Percentiles rank a stretch among this genome's conserved stretches.
Conservation (phyloP, 1,140 invertebrate species). For the Laupala kohalensis region DNA sequence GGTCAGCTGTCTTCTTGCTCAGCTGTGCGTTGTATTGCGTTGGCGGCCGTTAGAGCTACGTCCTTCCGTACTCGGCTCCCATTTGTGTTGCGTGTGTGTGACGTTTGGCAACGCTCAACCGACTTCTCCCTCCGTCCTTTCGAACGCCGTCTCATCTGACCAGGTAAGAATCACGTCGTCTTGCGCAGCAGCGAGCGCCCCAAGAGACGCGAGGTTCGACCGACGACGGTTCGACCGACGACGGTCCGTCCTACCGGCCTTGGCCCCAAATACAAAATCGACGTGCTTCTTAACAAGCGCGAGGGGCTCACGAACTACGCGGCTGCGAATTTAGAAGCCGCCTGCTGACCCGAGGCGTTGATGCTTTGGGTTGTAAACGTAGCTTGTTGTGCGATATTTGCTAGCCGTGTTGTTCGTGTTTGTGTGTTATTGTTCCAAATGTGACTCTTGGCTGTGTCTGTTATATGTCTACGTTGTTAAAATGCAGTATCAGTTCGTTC, state of each 20-base stretch:
- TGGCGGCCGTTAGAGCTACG: neutral
- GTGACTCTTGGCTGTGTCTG: neutral
- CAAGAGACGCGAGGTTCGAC: neutral
- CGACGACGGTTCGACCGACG: neutral
- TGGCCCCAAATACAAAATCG: neutral
- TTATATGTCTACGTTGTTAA: no score
- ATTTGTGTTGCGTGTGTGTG: neutral
- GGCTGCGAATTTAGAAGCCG: no score
- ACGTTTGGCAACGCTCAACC: neutral
- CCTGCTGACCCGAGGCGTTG: no score
- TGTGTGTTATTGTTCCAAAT: neutral
- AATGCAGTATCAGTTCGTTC: no score
- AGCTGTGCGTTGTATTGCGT: neutral
- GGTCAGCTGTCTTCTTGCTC: neutral
- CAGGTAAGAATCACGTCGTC: neutral
- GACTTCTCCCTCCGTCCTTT: neutral
- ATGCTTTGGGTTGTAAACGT: no score
- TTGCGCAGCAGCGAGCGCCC: no score
- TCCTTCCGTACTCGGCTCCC: no score
- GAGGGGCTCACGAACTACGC: neutral
- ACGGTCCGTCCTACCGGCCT: neutral
- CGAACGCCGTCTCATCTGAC: neutral
- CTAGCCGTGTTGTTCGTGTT: neutral
- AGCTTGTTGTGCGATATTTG: no score
- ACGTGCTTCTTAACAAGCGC: neutral